phyloP scores from a whole-genome alignment of 1,140 invertebrate species.

The Hyphantria cunea region DNA sequence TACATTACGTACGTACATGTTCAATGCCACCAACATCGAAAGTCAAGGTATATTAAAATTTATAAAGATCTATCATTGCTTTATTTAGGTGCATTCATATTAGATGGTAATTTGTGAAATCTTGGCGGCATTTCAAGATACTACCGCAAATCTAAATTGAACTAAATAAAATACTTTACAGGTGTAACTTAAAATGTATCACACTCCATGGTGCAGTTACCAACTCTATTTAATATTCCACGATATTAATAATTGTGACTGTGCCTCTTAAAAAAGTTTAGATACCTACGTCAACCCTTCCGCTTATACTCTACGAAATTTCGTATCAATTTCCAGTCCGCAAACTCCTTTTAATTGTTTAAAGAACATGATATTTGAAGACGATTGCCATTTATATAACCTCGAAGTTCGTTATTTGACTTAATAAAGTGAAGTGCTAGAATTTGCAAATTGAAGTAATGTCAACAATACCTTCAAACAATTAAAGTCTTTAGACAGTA shows the following conservation, averaged over 20 bases:
- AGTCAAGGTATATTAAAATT: too few relatives aligned
- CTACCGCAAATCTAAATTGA: constrained; percentile 61
- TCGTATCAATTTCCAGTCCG: constrained; percentile 3
- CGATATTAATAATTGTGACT: constrained; percentile 2
- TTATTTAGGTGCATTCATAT: constrained; percentile 67
- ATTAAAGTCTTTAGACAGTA: background rate
- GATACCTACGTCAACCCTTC: constrained; percentile 8
- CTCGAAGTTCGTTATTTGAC: background rate
- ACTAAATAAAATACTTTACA: constrained; percentile 51
- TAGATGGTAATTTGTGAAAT: constrained; percentile 55
- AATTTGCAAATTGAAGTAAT: background rate
- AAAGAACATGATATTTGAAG: constrained; percentile 28
- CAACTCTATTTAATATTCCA: constrained; percentile 11
- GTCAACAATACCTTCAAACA: too few relatives aligned
- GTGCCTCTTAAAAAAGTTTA: constrained; percentile 12
- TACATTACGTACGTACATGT: too few relatives aligned
- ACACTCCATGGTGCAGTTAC: constrained; percentile 19
- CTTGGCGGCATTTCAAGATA: constrained; percentile 73
- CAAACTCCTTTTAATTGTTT: constrained; percentile 10
- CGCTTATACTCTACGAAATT: background rate
- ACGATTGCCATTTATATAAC: constrained; percentile 44
- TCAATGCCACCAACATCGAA: too few relatives aligned
- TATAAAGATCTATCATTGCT: constrained; percentile 19
- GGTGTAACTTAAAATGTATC: constrained; percentile 49
- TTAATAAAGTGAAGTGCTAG: background rate